A percentile compares a stretch with the other conserved stretches of the same genome.
Evolutionary conservation across 2,888 invertebrate genomes (phyloP).

Genomic region (Parnassius mnemosyne): DNA sequence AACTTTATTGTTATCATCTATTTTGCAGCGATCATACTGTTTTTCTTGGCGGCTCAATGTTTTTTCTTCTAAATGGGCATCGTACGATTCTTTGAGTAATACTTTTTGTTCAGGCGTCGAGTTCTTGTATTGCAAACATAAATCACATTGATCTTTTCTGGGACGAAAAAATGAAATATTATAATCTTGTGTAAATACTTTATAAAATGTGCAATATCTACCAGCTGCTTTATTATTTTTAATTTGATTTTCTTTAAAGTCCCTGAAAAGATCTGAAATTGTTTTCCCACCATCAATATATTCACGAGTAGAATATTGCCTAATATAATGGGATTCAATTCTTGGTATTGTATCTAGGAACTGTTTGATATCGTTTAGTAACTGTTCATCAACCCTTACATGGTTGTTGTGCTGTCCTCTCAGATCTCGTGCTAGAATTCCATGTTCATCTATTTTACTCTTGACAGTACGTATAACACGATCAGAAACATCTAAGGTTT

Average conservation of each 20-base stretch:
- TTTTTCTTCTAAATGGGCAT: constrained; percentile 15
- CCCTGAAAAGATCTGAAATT: constrained; percentile 29
- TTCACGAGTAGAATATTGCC: background rate
- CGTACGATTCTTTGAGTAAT: constrained; percentile 4
- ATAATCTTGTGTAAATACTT: too few relatives aligned
- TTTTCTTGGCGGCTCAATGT: background rate
- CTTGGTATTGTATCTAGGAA: constrained; percentile 29
- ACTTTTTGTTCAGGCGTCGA: constrained; percentile 9
- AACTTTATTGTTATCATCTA: too few relatives aligned
- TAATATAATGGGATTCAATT: background rate
- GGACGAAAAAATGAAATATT: too few relatives aligned
- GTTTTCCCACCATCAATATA: constrained; percentile 4
- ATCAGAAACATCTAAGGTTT: too few relatives aligned
- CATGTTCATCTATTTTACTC: background rate
- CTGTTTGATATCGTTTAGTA: constrained; percentile 28
- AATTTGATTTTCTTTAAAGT: too few relatives aligned
- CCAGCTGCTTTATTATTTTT: too few relatives aligned
- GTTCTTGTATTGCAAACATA: constrained; percentile 24
- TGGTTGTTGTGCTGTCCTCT: constrained; percentile 32
- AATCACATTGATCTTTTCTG: constrained; percentile 28
- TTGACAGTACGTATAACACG: too few relatives aligned
- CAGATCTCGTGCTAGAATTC: constrained; percentile 27
- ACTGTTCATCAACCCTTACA: constrained; percentile 26
- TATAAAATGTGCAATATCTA: too few relatives aligned
- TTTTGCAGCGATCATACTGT: too few relatives aligned